These are phyloP conservation scores for Homalodisca vitripennis DNA, from an alignment of 1,140 invertebrate genomes.

Conservation along the genomic window DNA sequence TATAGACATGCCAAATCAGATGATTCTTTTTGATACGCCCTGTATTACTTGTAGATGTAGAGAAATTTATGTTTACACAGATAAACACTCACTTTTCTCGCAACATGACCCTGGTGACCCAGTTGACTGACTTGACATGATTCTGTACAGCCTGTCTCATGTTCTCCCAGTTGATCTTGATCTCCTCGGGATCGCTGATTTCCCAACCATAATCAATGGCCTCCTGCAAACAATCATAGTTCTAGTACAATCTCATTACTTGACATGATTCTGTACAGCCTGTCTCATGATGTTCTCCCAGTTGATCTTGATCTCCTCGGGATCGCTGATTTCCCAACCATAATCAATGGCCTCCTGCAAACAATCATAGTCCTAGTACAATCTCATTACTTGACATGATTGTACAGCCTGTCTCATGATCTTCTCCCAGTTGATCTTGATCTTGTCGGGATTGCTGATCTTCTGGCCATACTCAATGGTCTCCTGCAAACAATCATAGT, in stretches of 20 bases:
- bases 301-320: slow-evolving; percentile 62
- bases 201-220: slow-evolving; percentile 80
- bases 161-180: slow-evolving; percentile 70
- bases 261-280: slow-evolving; percentile 82
- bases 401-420: slow-evolving; percentile 74
- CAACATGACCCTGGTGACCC: slow-evolving; percentile 85
- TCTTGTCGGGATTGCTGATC: slow-evolving; percentile 59
- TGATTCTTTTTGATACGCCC: too few relatives aligned
- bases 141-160: slow-evolving; percentile 75
- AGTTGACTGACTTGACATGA: slow-evolving; percentile 89
- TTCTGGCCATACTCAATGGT: slow-evolving; percentile 80
- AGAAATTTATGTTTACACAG: too few relatives aligned
- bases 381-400: too few relatives aligned
- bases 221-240: slow-evolving; percentile 65
- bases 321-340: slow-evolving; percentile 76
- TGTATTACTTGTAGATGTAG: too few relatives aligned
- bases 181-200: slow-evolving; percentile 59
- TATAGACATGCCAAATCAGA: too few relatives aligned
- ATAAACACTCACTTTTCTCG: slow-evolving; percentile 75
- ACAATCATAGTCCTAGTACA: too few relatives aligned
- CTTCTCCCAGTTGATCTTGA: slow-evolving; percentile 70
- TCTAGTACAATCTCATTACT: too few relatives aligned
- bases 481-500: slow-evolving; percentile 65
- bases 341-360: slow-evolving; percentile 71
- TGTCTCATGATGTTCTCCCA: slow-evolving; percentile 70